Evolutionary conservation across 2,888 invertebrate species (phyloP), one percentile per base, ranked within the genome.

Genomic region (Clusia tigrina): DNA sequence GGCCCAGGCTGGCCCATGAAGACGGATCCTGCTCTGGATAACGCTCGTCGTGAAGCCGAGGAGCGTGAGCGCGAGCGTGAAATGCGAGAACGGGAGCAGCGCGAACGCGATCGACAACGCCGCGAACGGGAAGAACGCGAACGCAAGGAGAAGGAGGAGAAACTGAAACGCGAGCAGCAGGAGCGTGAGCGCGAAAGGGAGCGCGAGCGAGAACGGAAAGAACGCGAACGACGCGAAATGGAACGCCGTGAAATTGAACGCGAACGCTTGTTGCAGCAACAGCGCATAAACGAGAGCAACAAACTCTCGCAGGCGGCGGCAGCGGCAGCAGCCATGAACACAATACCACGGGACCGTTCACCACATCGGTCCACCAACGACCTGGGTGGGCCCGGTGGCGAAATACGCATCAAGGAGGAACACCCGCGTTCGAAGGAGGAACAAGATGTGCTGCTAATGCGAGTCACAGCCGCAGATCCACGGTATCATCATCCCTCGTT

Each of bases 331-430:
- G 70, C 70, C 22, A 71, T 72, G 25, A 76, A 73, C 63, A 70
- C 75, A 1, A 76, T 84, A 18, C 32, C 67, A 58, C 67, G 90
- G 2, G 90, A 90, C 68, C 87, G 94, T 57, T 93, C 93, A 5
- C 94, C 94, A 2, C 83, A 93, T 59, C 87, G 93, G 25, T 92
- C 91, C 79, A 91, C 91, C 6, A 80, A 82, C 63, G 84, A 80
- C 26, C 68, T 74, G 48, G 71, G 83, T 59, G 71, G 70, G 22
- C 84, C 86, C 60, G 71, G 71, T 58, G 68, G 66, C 42, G 79
- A 80, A 22, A 77, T 81, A 59, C 78, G 81, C 69, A 85, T 89
- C 1, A 89, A 90, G 73, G 89, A 90, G 71, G 89, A 90, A 32
- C 84, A 89, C 53, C 85, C 85, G 60, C 87, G 88, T 52, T 55